Percentiles rank a stretch among this genome's conserved stretches.
Evolutionary conservation across 2,797 vertebrate genomes (phyloP).

Genomic region (Adelosebastes latens): DNA sequence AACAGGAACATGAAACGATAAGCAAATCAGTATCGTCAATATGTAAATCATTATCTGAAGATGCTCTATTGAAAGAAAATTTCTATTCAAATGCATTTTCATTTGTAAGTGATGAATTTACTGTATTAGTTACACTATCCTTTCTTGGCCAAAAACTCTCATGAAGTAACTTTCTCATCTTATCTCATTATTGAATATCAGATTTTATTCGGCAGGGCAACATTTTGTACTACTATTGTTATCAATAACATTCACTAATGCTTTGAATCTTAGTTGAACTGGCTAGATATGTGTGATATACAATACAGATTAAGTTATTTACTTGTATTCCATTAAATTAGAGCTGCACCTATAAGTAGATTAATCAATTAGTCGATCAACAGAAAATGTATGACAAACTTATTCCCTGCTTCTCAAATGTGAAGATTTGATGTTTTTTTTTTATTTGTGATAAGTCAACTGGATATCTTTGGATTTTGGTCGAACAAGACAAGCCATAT

Average conservation of each 20-base stretch:
- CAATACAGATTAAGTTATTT: not conserved
- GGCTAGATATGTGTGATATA: not conserved
- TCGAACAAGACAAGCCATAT: not conserved
- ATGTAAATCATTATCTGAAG: not conserved
- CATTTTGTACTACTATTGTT: not conserved
- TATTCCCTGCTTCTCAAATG: not conserved
- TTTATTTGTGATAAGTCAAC: not conserved
- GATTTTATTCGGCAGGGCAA: not conserved
- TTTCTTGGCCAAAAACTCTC: not conserved
- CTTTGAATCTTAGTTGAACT: not conserved
- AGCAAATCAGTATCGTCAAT: not conserved
- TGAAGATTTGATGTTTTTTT: not conserved
- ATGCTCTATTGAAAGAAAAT: not conserved
- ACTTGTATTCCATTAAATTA: not conserved
- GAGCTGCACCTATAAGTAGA: not conserved
- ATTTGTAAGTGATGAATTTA: not conserved
- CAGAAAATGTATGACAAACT: not conserved
- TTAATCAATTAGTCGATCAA: not conserved
- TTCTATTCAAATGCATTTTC: not conserved
- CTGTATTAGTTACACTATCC: not conserved
- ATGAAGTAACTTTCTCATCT: not conserved
- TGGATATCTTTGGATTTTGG: not conserved
- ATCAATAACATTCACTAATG: not conserved
- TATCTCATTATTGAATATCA: not conserved
- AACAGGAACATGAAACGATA: too few relatives aligned